Evolutionary conservation across 2,113 vertebrate genomes (phyloP).

Genomic region (Murina feae): DNA sequence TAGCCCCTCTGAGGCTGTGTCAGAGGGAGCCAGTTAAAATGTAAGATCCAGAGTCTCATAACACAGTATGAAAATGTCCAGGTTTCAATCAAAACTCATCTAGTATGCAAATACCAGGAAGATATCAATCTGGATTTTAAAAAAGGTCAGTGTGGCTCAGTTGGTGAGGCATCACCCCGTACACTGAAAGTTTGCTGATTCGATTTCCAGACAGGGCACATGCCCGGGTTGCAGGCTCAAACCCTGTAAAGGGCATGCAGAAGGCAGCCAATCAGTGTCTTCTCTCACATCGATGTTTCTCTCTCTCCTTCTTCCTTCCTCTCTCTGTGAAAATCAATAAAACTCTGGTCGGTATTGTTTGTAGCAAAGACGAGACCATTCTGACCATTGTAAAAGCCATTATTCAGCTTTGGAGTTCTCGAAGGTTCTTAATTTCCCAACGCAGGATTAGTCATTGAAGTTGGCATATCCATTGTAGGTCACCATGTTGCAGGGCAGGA

Average conservation of each 20-base stretch:
- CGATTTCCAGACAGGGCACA: not conserved
- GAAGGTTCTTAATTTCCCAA: not conserved
- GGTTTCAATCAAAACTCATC: not conserved
- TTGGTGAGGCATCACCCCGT: not conserved
- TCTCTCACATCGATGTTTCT: not conserved
- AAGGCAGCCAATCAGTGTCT: not conserved
- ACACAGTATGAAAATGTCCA: not conserved
- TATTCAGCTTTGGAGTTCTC: not conserved
- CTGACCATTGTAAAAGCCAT: fast-evolving
- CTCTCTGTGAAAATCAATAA: not conserved
- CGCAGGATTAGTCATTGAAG: fast-evolving
- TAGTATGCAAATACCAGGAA: not conserved
- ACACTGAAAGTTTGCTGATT: not conserved
- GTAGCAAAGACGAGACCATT: not conserved
- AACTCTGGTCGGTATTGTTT: not conserved
- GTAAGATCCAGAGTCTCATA: not conserved
- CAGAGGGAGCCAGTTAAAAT: not conserved
- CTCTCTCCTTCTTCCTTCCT: not conserved
- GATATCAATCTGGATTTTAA: not conserved
- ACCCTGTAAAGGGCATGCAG: not conserved
- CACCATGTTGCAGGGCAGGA: no score
- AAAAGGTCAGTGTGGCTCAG: not conserved
- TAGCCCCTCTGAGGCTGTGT: not conserved
- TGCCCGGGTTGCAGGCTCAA: not conserved
- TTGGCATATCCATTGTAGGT: not conserved